Percentiles rank a stretch among this genome's conserved stretches.
phyloP scores from a whole-genome alignment of 2,113 vertebrate species.

The Corydoras sp. region DNA sequence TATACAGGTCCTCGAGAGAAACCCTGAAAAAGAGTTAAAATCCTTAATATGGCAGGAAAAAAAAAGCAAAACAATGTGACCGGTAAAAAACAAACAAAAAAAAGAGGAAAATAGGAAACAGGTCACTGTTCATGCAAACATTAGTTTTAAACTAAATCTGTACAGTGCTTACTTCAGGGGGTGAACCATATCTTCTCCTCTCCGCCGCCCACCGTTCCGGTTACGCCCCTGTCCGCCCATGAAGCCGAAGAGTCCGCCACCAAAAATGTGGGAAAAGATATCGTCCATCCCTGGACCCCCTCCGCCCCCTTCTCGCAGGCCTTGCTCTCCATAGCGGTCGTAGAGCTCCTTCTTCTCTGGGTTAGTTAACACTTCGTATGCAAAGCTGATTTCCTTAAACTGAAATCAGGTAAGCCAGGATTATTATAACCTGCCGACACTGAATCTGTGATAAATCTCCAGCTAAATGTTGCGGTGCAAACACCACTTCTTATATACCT shows the following conservation, averaged over 20 bases:
- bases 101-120: neutral
- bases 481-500: no score
- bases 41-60: no score
- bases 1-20: conserved; percentile 96
- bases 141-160: neutral
- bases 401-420: conserved; percentile 40
- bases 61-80: no score
- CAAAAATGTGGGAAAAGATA: conserved; percentile 98
- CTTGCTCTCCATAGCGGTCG: conserved; percentile 95
- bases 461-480: no score
- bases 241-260: conserved; percentile 93
- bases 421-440: no score
- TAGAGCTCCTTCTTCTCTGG: conserved; percentile 95
- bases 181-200: conserved; percentile 98
- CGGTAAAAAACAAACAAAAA: no score
- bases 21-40: conserved; percentile 68
- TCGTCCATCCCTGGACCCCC: conserved; percentile 94
- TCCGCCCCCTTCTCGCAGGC: conserved; percentile 90
- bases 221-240: conserved; percentile 90
- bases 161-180: conserved; percentile 82
- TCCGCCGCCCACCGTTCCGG: conserved; percentile 89
- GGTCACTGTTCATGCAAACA: neutral
- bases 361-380: conserved; percentile 94
- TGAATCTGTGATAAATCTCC: no score
- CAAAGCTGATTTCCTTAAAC: conserved; percentile 99